Evolutionary conservation across 30 jellyfish, hydroid and myxozoan genomes (phyloP), one percentile per base, ranked within the genome.

Genomic region (Pelagia noctiluca): DNA sequence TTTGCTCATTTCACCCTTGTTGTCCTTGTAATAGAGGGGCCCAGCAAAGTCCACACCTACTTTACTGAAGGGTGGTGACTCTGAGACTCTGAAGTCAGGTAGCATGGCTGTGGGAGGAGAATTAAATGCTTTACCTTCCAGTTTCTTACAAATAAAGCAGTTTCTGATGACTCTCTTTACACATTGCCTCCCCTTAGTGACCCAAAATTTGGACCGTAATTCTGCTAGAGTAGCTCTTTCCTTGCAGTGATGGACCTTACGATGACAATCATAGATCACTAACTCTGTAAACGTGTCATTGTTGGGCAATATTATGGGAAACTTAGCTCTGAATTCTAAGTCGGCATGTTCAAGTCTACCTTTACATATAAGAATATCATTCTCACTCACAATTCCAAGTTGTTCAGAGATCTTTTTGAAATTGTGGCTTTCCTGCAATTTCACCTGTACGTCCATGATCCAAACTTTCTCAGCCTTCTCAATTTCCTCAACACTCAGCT

Each of bases 181-280:
- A 50, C 54, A 54, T 54, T 83, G 89, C 35, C 94, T 70, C 5
- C 94, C 94, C 73, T 50, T 50, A 30, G 89, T 54, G 19, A 83
- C 75, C 94, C 89, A 71, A 38, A 71, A 83, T 50, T 65, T 83
- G 1, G 89, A 46, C 0, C 89, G 0, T 0, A 83, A 61, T 42
- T 83, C 94, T 24, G 89, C 82, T 71, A 70, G 81, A 16, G 94
- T 83, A 46, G 88, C 80, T 35, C 32, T 57, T 32, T 50, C 19
- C 7, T 67, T 50, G 10, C 32, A 22, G 70, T 50, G 82, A 3
- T 62, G 76, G 22, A 71, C 88, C 28, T 63, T 83, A 63, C 35
- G 13, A 53, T 81, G 91, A 82, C 91, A 81, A 25, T 81, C 78
- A n/a, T 37, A 35, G 28, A 35, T 68, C 0, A 81, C 66, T 1